Base-by-base conservation (phyloP, 2,113 vertebrate species). In the Apteryx mantelli region DNA sequence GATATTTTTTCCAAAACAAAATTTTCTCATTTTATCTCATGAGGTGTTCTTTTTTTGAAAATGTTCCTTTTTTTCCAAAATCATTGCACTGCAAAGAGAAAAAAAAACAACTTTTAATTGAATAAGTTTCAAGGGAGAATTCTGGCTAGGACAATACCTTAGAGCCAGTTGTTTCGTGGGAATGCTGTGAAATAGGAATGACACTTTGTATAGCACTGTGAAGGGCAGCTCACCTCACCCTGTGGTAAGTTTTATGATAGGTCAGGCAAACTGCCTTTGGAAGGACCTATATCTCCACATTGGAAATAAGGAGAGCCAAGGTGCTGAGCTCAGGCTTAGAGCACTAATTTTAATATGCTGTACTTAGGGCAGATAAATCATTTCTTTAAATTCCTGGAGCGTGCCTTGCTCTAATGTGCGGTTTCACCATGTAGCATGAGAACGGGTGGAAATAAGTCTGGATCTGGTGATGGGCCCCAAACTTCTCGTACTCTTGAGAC, bases 381-480 rank as follows among this genome's bases (percentile, higher is more conserved):
- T 20, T 21, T 30, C 6, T 42, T 44, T 44, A 38, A 5, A 52
- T 56, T 71, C 52, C 34, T 19, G 25, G 20, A 64, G 46, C 34
- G 9, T 1, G 2, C 15, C 30, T 66, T 30, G 36, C 22, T 38
- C 9, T 46, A 15, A 55, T 0, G 7, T 21, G 53, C 4, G 1
- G 3, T 28, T 64, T 70, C 26, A 16, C 19, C 30, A 9, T 4
- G 1, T 17, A 12, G 12, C 1, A 3, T 0, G 2, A 34, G 13
- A 73, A 52, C 1, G 6, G 22, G 14, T 25, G 5, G 17, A 52
- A 32, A 44, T 65, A 19, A 2, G 9, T 12, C 25, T 0, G 3
- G 44, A 44, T 36, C 11, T 2, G 3, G 8, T 19, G n/a, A n/a
- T 1, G 2, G 22, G 10, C 52, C 77, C 26, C 24, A 24, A 71